Base-by-base conservation (phyloP, 1,140 invertebrate genomes). In the Sesamia nonagrioides region DNA sequence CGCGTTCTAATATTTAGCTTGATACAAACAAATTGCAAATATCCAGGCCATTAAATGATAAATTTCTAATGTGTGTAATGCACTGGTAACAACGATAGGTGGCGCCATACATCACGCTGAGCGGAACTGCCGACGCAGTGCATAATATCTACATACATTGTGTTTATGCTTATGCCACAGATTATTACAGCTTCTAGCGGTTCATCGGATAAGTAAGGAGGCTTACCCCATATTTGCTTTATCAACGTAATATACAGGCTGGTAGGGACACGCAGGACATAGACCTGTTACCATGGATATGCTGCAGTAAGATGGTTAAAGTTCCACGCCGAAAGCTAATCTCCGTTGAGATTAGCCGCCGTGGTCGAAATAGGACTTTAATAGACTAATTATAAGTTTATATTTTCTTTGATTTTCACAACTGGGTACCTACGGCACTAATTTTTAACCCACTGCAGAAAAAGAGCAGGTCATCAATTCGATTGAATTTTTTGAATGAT, bases 11-110 rank as follows among this genome's bases (percentile, higher is more conserved):
- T 13, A 58, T 58, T 27, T 15, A 27, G 27, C n/a, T 63, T 61
- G 58, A 40, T 63, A 63, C 33, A 27, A 27, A 40, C 37, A 66
- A 66, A 66, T 66, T 66, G 45, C 42, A 69, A 50, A 50, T 69
- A 69, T 45, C 66, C 66, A 33, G 27, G 18, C 66, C 66, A 69
- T 69, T 69, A 48, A 66, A 37, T 69, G 66, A 69, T 69, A 50
- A 69, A 69, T 48, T 33, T 58, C 21, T 60, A 75, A 61, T 58
- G 73, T 75, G 73, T 75, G 58, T 63, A 75, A 75, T 63, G 73
- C 58, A 52, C 54, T 35, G 73, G 58, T 61, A 61, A 75, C 73
- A 50, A 75, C 58, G 73, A 75, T 75, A 75, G 58, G 58, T 63
- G 45, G 15, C 7, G 58, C 45, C 73, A 50, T 75, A 50, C n/a